These are phyloP conservation scores for Aphrocallistes beatrix DNA, from an alignment of 37 sponge, comb jelly and placozoan species.

Conservation along the genomic window DNA sequence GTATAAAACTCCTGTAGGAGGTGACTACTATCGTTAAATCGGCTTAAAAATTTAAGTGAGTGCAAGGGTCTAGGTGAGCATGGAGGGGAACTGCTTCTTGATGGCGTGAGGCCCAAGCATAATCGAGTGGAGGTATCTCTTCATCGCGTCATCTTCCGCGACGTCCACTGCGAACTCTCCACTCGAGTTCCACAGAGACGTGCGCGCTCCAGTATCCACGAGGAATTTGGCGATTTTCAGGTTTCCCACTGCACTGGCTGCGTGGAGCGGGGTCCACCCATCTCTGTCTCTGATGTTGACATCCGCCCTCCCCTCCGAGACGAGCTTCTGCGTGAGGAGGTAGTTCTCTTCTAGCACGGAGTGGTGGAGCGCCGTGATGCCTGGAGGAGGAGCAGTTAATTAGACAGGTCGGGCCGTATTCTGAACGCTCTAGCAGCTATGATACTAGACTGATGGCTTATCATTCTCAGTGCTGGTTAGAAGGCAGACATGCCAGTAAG, in stretches of 20 bases:
- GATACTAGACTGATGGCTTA: too few species aligned
- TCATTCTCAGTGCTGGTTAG: too few species aligned
- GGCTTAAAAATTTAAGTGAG: constrained; percentile 15
- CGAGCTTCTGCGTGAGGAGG: constrained; percentile 49
- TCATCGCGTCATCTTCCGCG: constrained; percentile 53
- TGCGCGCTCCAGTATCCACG: constrained; percentile 62
- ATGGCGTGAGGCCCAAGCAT: constrained; percentile 51
- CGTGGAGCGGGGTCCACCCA: constrained; percentile 75
- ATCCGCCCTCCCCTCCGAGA: constrained; percentile 49
- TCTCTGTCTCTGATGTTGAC: constrained; percentile 49
- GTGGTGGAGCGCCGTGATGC: constrained; percentile 66
- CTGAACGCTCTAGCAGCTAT: too few species aligned
- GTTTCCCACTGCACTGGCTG: constrained; percentile 75
- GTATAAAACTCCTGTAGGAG: background rate
- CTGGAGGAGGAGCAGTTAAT: constrained; percentile 30
- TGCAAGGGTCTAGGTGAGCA: background rate
- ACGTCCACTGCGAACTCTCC: constrained; percentile 79
- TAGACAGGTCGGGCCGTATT: too few species aligned
- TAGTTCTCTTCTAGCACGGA: constrained; percentile 72
- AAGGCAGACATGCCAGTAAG: too few species aligned
- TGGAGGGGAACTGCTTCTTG: constrained; percentile 15
- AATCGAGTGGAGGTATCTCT: constrained; percentile 44
- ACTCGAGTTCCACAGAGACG: constrained; percentile 52
- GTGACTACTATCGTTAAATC: background rate
- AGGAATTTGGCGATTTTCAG: constrained; percentile 70